Evolutionary conservation across 2,888 invertebrate species (phyloP).

Genomic region (Campoplex capitator): DNA sequence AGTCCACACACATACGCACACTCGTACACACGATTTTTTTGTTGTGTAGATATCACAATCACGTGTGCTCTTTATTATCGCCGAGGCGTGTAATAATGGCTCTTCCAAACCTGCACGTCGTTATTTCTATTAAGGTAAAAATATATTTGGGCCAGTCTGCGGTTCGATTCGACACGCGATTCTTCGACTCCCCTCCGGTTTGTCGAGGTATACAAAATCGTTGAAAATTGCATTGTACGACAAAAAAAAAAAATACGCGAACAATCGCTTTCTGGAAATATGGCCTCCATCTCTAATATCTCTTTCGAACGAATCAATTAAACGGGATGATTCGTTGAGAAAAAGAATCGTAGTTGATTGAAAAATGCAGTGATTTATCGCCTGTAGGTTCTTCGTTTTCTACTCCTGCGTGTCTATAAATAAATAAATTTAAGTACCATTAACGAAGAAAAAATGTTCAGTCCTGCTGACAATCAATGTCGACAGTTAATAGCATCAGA

Average conservation of each 20-base stretch:
- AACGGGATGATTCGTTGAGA: not conserved
- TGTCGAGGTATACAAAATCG: slow-evolving; percentile 13
- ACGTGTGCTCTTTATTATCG: slow-evolving; percentile 66
- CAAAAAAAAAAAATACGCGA: not conserved
- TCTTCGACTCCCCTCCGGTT: slow-evolving; percentile 27
- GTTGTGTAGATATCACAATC: slow-evolving; percentile 62
- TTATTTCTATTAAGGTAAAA: slow-evolving; percentile 58
- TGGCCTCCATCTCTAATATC: too few species aligned
- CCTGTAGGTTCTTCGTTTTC: not conserved
- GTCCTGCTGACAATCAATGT: not conserved
- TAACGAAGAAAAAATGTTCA: not conserved
- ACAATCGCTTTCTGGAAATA: not conserved
- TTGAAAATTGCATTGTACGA: not conserved
- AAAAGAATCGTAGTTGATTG: not conserved
- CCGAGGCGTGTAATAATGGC: slow-evolving; percentile 51
- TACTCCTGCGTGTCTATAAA: not conserved
- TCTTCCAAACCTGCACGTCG: slow-evolving; percentile 43
- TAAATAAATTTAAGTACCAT: not conserved
- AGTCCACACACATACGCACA: not conserved
- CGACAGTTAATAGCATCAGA: not conserved
- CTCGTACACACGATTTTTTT: not conserved
- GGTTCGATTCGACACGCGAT: slow-evolving; percentile 75
- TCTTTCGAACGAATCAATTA: too few species aligned
- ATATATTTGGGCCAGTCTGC: slow-evolving; percentile 78
- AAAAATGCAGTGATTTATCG: not conserved